Evolutionary conservation across 2,113 vertebrate species (phyloP), one percentile per base, ranked within the genome.

Genomic region (Campylorhamphus procurvoides): DNA sequence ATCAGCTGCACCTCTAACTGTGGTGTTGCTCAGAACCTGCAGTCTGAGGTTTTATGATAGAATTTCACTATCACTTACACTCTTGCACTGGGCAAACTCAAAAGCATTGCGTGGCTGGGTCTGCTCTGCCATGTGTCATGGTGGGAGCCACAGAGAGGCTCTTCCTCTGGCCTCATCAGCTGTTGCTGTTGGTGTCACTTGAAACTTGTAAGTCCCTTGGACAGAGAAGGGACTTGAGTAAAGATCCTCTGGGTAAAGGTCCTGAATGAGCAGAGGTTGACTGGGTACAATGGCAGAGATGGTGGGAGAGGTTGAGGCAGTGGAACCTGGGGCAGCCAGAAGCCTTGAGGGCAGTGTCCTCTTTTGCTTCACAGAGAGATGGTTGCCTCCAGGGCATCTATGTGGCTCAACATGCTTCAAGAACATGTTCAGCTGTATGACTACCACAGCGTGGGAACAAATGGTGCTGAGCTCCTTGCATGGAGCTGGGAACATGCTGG

Each of bases 71-170:
- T 60, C 9, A 4, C 18, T 59, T 15, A 80, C 39, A 35, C 20
- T 7, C 23, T 59, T 60, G 35, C 58, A 55, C 27, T 0, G 1
- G 13, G 37, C 53, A 84, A 59, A 25, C 67, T 93, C 58, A 29
- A 72, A 83, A 83, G 10, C 1, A 2, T 40, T 0, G 0, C 3
- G 2, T 47, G 35, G 22, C 35, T 60, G 37, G 9, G 27, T 44
- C 44, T 93, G 29, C 3, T 64, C 18, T 60, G 46, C 35, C 2
- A 0, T 10, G 22, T 56, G n/a, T 63, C 18, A 14, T 0, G 1
- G 10, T 50, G 28, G 25, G 50, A 77, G 40, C 62, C 50, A 74
- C 0, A 0, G 28, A 59, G 3, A 28, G 17, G 8, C 12, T 64
- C 27, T 53, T 90, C 22, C 37, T 77, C 27, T 4, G 4, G 23